phyloP scores from a whole-genome alignment of 2,888 invertebrate species.

The Eristalis intricaria region DNA sequence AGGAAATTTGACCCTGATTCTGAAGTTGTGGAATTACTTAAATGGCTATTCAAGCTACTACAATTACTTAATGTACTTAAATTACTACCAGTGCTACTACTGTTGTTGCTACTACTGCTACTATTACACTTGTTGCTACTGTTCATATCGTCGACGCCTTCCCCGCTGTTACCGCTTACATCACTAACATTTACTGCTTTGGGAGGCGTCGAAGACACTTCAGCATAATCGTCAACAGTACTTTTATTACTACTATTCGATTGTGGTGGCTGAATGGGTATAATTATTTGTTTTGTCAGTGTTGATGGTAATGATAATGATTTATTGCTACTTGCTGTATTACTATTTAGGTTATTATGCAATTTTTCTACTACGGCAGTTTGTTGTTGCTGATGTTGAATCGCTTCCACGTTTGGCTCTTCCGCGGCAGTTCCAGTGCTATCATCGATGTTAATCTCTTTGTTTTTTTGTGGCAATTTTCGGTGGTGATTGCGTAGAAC shows the following conservation, averaged over 20 bases:
- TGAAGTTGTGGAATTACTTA: conserved; percentile 64
- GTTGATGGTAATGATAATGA: conserved; percentile 61
- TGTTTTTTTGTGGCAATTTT: conserved; percentile 48
- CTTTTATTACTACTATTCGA: conserved; percentile 42
- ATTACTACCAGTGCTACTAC: conserved; percentile 73
- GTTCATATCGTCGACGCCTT: conserved; percentile 63
- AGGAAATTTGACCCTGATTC: conserved; percentile 36
- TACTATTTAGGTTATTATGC: conserved; percentile 68
- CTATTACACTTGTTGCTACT: conserved; percentile 70
- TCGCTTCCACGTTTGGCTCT: conserved; percentile 75
- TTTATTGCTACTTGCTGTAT: conserved; percentile 63
- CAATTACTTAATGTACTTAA: conserved; percentile 75
- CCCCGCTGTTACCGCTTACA: conserved; percentile 48
- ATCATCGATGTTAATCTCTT: conserved; percentile 69
- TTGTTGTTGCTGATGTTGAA: conserved; percentile 69
- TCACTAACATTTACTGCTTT: conserved; percentile 41
- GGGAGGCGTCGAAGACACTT: conserved; percentile 55
- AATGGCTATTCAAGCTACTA: conserved; percentile 73
- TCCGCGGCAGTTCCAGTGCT: conserved; percentile 73
- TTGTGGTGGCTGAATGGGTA: conserved; percentile 46
- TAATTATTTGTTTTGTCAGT: conserved; percentile 51
- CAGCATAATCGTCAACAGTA: conserved; percentile 52
- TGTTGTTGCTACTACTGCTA: conserved; percentile 74
- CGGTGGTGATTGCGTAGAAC: conserved; percentile 74
- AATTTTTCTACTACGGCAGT: conserved; percentile 70